Percentiles rank a stretch among this genome's conserved stretches.
phyloP scores from a whole-genome alignment of 2,797 vertebrate genomes.

The Caiman crocodilus region DNA sequence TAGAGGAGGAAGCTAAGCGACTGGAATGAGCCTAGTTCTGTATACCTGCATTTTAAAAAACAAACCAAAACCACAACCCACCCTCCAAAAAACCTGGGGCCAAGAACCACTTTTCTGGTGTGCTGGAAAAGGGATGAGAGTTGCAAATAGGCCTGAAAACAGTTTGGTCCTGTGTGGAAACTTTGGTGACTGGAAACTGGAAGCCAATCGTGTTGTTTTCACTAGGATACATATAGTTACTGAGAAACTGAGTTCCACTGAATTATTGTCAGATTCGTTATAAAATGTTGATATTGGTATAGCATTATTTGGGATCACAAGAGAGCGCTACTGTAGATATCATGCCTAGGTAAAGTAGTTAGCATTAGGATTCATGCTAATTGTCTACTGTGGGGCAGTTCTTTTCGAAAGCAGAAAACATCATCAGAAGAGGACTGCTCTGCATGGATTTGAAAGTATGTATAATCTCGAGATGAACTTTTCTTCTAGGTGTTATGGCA shows the following conservation, averaged over 20 bases:
- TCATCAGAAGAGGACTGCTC: not conserved
- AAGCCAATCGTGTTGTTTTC: not conserved
- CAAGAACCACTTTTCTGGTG: not conserved
- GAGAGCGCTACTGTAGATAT: not conserved
- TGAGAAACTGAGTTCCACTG: not conserved
- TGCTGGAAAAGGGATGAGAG: not conserved
- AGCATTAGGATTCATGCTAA: not conserved
- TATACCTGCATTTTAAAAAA: not conserved
- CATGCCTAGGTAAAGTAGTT: not conserved
- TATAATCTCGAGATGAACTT: not conserved
- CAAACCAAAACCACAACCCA: no score
- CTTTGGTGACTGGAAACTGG: not conserved
- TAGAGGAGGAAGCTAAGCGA: not conserved
- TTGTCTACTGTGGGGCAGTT: fast-evolving
- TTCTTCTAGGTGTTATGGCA: not conserved
- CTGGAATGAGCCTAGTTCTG: no score
- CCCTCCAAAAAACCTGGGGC: not conserved
- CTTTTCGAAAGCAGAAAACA: not conserved
- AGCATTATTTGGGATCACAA: not conserved
- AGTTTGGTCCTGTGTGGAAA: not conserved
- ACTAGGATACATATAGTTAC: fast-evolving
- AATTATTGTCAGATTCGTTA: not conserved
- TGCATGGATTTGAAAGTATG: not conserved
- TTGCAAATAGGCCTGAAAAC: not conserved
- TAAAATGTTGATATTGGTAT: not conserved